Percentiles rank a stretch among this genome's conserved stretches.
Conservation (phyloP, 2,113 vertebrate genomes). For the Gasterosteus nipponicus region DNA sequence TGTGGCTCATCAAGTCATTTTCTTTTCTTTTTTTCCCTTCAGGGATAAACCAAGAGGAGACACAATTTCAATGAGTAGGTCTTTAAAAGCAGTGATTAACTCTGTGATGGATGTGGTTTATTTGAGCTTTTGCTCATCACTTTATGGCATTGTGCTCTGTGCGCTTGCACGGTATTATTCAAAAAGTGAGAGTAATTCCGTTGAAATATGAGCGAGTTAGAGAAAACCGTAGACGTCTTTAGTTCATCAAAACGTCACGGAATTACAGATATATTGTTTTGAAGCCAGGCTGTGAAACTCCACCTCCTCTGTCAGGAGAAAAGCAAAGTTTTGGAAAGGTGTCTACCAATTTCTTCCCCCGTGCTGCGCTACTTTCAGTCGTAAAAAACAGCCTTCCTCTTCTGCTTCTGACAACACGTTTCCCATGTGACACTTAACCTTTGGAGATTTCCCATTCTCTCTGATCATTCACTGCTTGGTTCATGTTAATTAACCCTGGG, state of each 20-base stretch:
- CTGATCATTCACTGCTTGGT: slow-evolving; percentile 80
- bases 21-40: slow-evolving; percentile 43
- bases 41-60: slow-evolving; percentile 67
- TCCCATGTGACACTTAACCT: slow-evolving; percentile 84
- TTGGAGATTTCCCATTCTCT: slow-evolving; percentile 81
- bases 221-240: slow-evolving; percentile 47
- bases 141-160: slow-evolving; percentile 43
- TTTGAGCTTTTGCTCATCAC: slow-evolving; percentile 20
- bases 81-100: slow-evolving; percentile 75
- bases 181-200: slow-evolving; percentile 21
- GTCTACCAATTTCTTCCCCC: slow-evolving; percentile 60
- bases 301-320: slow-evolving; percentile 64
- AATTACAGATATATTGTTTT: slow-evolving; percentile 70
- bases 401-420: slow-evolving; percentile 78
- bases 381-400: slow-evolving; percentile 42
- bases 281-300: slow-evolving; percentile 49
- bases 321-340: slow-evolving; percentile 77
- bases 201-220: slow-evolving; percentile 33
- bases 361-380: slow-evolving; percentile 56
- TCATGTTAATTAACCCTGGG: slow-evolving; percentile 85
- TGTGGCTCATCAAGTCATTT: slow-evolving; percentile 76
- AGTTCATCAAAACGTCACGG: slow-evolving; percentile 60
- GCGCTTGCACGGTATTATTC: slow-evolving; percentile 35
- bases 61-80: slow-evolving; percentile 71
- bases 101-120: slow-evolving; percentile 52